Conservation (phyloP, 2,888 invertebrate species). For the Corythucha ciliata region DNA sequence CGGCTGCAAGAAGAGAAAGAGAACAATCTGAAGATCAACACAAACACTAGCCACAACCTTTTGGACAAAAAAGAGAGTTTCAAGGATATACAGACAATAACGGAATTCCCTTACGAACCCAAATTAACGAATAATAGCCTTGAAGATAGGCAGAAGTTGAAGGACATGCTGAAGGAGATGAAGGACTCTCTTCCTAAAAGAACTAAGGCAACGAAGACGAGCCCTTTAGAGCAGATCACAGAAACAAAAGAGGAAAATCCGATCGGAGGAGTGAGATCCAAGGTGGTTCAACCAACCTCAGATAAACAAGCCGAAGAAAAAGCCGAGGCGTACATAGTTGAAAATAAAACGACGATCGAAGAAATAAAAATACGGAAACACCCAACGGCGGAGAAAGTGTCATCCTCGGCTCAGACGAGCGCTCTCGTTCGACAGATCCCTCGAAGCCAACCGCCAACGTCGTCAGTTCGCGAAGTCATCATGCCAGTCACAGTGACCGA, state of each 20-base stretch:
- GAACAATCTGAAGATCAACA: not conserved
- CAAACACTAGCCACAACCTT: not conserved
- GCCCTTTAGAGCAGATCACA: not conserved
- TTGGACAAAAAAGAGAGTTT: not conserved
- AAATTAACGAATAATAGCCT: not conserved
- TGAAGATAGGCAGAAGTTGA: conserved; percentile 41
- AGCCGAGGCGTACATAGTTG: conserved; percentile 42
- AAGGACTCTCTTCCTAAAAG: conserved; percentile 62
- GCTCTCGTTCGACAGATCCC: conserved; percentile 44
- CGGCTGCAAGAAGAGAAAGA: not conserved
- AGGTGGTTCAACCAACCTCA: not conserved
- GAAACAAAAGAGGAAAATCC: not conserved
- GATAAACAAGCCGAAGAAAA: conserved; percentile 31
- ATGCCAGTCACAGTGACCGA: conserved; percentile 38
- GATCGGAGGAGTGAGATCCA: not conserved
- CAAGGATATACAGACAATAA: too few species aligned
- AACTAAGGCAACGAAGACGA: conserved; percentile 26
- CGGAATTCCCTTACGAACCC: conserved; percentile 11
- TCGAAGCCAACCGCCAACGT: conserved; percentile 23
- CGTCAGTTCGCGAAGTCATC: conserved; percentile 25
- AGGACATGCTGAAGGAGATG: conserved; percentile 67
- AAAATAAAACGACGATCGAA: conserved; percentile 43
- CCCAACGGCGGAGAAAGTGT: conserved; percentile 45
- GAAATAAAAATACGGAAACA: conserved; percentile 43
- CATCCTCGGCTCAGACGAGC: conserved; percentile 51